Conservation (phyloP, 2,797 vertebrate species). For the Lerista edwardsae region DNA sequence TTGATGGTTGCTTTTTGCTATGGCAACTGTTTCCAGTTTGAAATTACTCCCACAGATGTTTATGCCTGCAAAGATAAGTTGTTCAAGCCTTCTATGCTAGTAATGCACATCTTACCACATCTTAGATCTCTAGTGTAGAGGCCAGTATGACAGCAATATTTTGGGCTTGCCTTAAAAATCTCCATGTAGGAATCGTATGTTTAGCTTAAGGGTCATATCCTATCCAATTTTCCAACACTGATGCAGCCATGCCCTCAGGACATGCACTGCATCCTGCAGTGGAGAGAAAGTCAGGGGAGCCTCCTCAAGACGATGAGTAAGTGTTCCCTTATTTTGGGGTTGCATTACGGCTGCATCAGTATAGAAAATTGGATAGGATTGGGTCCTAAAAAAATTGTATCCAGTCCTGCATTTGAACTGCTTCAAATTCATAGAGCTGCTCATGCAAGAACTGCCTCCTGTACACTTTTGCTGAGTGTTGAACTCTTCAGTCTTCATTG, state of each 20-base stretch:
- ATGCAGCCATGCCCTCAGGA: too few species aligned
- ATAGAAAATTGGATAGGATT: too few species aligned
- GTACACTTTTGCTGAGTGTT: not conserved
- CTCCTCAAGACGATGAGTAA: too few species aligned
- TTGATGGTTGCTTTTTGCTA: not conserved
- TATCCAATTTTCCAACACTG: too few species aligned
- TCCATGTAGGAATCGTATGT: not conserved
- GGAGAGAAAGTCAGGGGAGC: too few species aligned
- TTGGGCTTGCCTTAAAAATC: not conserved
- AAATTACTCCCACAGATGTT: too few species aligned
- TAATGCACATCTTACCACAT: not conserved
- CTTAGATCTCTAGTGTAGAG: not conserved
- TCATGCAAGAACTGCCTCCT: not conserved
- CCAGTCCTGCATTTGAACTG: not conserved
- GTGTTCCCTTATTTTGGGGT: too few species aligned
- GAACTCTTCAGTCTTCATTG: not conserved
- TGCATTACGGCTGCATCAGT: too few species aligned
- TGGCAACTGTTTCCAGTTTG: not conserved
- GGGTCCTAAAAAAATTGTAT: too few species aligned
- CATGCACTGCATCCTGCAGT: too few species aligned
- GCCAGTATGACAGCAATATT: not conserved
- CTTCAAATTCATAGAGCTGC: not conserved
- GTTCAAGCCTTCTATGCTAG: not conserved
- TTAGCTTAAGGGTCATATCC: too few species aligned
- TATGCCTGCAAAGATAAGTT: not conserved